Base-by-base conservation (phyloP, 1,140 invertebrate species). In the Pogonomyrmex barbatus region DNA sequence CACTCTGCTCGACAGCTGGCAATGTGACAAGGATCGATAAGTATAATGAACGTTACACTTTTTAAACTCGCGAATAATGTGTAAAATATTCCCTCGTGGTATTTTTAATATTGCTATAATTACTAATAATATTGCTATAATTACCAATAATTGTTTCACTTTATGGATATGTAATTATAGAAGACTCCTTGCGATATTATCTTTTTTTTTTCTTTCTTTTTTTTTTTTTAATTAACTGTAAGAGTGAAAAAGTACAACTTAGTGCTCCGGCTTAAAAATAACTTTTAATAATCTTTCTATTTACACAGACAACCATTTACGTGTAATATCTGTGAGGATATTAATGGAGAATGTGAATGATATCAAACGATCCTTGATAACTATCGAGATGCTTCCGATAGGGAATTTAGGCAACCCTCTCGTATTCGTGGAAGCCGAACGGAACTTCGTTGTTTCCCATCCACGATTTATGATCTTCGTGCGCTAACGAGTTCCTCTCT, bases 401-500 rank as follows among this genome's bases (percentile, higher is more conserved):
- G 17, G 0, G 60, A 14, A 78, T 42, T 62, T 62, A 63, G 17
- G n/a, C 60, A 78, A 9, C 9, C 17, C 42, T 50, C n/a, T 36
- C 45, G 42, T 78, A 78, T 78, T 78, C 42, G 45, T 65, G 45
- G 4, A 63, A 78, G 42, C 39, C 50, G 54, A 70, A 70, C 58
- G 67, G 39, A 70, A 60, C 24, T 76, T 30, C 39, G 68, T 62
- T 58, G 85, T 70, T 75, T 70, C 42, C 76, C 33, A 14, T 65
- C 52, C 52, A 17, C 62, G 79, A 86, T 86, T 88, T 88, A 86
- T 78, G 63, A 73, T 88, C 65, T 60, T 77, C 78, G 56, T 17
- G 65, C 50, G 36, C 56, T 75, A 71, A 79, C n/a, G 42, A 76
- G 42, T 71, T 58, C 70, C 58, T 68, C 67, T 63, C 9, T 58